phyloP scores from a whole-genome alignment of 2,797 vertebrate species.

The Loriculus beryllinus region DNA sequence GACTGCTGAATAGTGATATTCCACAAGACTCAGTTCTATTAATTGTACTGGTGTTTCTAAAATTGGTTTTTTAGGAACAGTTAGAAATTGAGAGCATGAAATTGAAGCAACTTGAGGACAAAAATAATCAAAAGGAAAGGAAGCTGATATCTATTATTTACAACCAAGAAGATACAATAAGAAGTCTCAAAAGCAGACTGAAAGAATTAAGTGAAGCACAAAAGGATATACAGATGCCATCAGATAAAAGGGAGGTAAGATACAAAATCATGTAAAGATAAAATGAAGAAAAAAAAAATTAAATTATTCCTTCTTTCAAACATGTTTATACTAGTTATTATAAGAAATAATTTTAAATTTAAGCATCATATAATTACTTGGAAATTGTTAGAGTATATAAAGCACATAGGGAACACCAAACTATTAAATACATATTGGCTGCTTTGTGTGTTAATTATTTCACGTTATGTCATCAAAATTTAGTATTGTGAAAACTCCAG shows the following conservation, averaged over 20 bases:
- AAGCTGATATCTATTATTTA: constrained; percentile 65
- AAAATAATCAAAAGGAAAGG: constrained; percentile 66
- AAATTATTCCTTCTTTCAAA: neutral
- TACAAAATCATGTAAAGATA: neutral
- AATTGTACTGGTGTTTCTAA: constrained; percentile 30
- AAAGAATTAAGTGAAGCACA: constrained; percentile 63
- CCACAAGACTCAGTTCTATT: neutral
- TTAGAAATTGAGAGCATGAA: constrained; percentile 64
- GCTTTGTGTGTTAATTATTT: neutral
- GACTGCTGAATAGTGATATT: neutral
- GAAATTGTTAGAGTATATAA: neutral
- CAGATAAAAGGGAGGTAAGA: constrained; percentile 61
- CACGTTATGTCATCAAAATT: neutral
- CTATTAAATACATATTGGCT: neutral
- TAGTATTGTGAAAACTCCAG: neutral
- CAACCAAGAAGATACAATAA: constrained; percentile 69
- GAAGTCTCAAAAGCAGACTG: constrained; percentile 61
- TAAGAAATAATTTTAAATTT: neutral
- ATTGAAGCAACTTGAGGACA: constrained; percentile 66
- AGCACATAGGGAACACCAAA: neutral
- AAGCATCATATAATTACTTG: neutral
- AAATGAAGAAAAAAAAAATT: neutral
- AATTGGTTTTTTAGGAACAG: constrained; percentile 70
- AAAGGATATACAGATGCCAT: constrained; percentile 14
- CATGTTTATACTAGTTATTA: neutral